A percentile compares a stretch with the other conserved stretches of the same genome.
Evolutionary conservation across 2,113 vertebrate species (phyloP).

Genomic region (Psittacula cyanocephala): DNA sequence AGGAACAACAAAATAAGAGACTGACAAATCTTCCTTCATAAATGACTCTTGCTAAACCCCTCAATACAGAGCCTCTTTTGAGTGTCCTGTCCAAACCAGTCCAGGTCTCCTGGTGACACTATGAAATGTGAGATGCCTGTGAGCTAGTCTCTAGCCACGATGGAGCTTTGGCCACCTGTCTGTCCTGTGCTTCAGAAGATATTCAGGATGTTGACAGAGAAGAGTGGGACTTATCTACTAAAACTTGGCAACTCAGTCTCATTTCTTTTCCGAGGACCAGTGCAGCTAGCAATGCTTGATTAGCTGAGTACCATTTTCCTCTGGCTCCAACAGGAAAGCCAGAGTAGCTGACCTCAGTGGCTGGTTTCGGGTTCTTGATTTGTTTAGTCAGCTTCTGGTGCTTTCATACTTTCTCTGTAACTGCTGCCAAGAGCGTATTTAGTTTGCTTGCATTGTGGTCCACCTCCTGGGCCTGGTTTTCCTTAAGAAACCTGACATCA

Average conservation of each 20-base stretch:
- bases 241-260: not conserved
- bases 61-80: not conserved
- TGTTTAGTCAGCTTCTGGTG: constrained; percentile 1
- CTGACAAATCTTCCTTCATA: not conserved
- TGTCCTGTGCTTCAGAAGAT: not conserved
- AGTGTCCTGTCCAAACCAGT: not conserved
- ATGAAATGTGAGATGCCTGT: not conserved
- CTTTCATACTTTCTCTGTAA: not conserved
- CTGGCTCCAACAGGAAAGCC: not conserved
- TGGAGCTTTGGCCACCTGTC: constrained; percentile 1
- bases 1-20: not conserved
- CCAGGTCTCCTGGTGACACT: not conserved
- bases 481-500: not conserved
- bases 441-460: not conserved
- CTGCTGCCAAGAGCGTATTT: not conserved
- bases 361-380: not conserved
- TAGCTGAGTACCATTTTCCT: not conserved
- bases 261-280: not conserved
- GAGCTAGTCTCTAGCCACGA: not conserved
- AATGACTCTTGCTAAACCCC: fast-evolving
- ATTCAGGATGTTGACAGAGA: not conserved
- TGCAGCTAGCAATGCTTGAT: not conserved
- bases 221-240: not conserved
- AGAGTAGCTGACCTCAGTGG: not conserved
- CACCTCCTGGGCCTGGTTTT: not conserved